Conservation (phyloP, 2,797 vertebrate genomes). For the Argentina silus region DNA sequence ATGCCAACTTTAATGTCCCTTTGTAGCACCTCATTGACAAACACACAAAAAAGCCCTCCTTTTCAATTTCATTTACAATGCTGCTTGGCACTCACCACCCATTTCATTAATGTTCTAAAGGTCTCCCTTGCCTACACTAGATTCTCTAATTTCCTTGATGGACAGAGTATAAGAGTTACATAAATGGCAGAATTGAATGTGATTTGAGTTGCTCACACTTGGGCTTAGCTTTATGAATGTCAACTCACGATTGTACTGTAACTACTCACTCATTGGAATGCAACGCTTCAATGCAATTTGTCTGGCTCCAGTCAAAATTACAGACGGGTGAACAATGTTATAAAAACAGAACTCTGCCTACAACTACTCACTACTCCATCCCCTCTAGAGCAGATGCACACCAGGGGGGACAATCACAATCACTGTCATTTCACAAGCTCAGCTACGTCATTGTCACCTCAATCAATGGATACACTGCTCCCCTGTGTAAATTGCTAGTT, state of each 20-base stretch:
- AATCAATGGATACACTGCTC: slow-evolving; percentile 16
- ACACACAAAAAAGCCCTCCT: slow-evolving; percentile 7
- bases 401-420: background rate
- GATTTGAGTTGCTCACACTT: background rate
- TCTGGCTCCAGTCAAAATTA: background rate
- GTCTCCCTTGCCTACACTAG: background rate
- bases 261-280: background rate
- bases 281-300: background rate
- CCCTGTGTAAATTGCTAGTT: slow-evolving; percentile 20
- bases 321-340: no score
- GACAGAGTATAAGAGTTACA: slow-evolving; percentile 18
- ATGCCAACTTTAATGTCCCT: slow-evolving; percentile 51
- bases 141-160: slow-evolving; percentile 34
- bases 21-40: slow-evolving; percentile 32
- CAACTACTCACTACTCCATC: background rate
- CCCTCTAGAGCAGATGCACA: background rate
- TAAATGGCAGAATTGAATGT: slow-evolving; percentile 10
- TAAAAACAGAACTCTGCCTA: no score
- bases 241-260: background rate
- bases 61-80: background rate
- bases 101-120: slow-evolving; percentile 27
- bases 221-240: background rate
- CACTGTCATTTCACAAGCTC: background rate
- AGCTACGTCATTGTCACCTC: background rate
- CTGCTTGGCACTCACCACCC: background rate